Percentiles rank a stretch among this genome's conserved stretches.
phyloP scores from a whole-genome alignment of 2,113 vertebrate species.

The Centropus bengalensis region DNA sequence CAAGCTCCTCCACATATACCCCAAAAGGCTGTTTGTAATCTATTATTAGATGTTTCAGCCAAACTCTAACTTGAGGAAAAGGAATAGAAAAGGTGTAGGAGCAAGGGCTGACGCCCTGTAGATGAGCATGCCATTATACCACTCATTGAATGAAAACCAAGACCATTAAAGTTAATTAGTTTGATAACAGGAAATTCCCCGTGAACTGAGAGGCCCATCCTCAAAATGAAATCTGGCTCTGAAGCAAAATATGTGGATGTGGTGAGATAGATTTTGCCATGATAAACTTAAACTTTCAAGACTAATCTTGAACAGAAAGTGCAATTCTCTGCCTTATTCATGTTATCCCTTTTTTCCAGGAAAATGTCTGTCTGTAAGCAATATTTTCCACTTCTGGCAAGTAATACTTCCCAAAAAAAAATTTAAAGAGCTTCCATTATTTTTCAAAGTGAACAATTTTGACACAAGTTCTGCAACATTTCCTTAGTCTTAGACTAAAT shows the following conservation, averaged over 20 bases:
- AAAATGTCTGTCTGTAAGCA: background rate
- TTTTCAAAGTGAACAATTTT: background rate
- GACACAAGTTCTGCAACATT: background rate
- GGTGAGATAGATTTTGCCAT: background rate
- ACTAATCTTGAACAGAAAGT: background rate
- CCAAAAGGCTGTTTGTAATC: background rate
- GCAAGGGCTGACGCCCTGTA: background rate
- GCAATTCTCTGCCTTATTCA: background rate
- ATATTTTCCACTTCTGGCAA: constrained; percentile 4
- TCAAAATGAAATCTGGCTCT: background rate
- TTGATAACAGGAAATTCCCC: background rate
- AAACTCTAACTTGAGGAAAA: background rate
- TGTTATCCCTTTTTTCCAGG: background rate
- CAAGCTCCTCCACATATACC: background rate
- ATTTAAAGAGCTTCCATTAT: background rate
- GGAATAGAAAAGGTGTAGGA: background rate
- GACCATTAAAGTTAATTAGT: background rate
- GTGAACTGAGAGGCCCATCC: fast-evolving
- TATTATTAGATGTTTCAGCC: background rate
- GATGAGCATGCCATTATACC: background rate
- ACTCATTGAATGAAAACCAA: background rate
- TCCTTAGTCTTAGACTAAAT: background rate
- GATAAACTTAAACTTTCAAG: background rate
- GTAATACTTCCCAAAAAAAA: background rate
- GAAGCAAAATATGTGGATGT: background rate